These are phyloP conservation scores for Griposia aprilina DNA, from an alignment of 2,888 invertebrate species.

Conservation along the genomic window DNA sequence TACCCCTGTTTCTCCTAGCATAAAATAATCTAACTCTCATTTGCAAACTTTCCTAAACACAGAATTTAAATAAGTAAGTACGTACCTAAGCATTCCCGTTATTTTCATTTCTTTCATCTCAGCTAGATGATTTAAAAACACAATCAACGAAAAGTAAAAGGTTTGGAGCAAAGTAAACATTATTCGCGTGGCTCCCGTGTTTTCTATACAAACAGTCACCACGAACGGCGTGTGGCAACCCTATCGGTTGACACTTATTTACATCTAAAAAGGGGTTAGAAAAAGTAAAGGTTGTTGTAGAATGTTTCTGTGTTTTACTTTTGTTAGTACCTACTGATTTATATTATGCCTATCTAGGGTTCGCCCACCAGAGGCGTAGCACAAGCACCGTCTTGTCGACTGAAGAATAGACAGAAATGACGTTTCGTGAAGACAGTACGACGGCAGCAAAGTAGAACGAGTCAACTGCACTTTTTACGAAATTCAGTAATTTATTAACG, in stretches of 20 bases:
- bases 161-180: slow-evolving; percentile 69
- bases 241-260: slow-evolving; percentile 75
- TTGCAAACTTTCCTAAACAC: slow-evolving; percentile 15
- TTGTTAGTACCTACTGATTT: neutral
- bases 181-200: slow-evolving; percentile 64
- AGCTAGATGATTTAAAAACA: slow-evolving; percentile 79
- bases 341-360: neutral
- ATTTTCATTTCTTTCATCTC: slow-evolving; percentile 64
- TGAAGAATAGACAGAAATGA: too few species aligned
- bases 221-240: slow-evolving; percentile 65
- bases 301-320: slow-evolving; percentile 37
- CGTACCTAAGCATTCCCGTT: slow-evolving; percentile 5
- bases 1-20: neutral
- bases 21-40: slow-evolving; percentile 33
- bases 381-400: too few species aligned
- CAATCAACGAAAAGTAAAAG: slow-evolving; percentile 79
- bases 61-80: slow-evolving; percentile 52
- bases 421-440: too few species aligned
- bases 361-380: too few species aligned
- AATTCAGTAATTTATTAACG: too few species aligned
- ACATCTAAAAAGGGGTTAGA: slow-evolving; percentile 79
- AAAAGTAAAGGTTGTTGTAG: slow-evolving; percentile 66
- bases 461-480: too few species aligned
- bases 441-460: too few species aligned
- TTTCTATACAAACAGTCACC: slow-evolving; percentile 71